These are phyloP conservation scores for Umimayanthus kanabou DNA, from an alignment of 92 coral and sea anemone genomes.

Conservation along the genomic window DNA sequence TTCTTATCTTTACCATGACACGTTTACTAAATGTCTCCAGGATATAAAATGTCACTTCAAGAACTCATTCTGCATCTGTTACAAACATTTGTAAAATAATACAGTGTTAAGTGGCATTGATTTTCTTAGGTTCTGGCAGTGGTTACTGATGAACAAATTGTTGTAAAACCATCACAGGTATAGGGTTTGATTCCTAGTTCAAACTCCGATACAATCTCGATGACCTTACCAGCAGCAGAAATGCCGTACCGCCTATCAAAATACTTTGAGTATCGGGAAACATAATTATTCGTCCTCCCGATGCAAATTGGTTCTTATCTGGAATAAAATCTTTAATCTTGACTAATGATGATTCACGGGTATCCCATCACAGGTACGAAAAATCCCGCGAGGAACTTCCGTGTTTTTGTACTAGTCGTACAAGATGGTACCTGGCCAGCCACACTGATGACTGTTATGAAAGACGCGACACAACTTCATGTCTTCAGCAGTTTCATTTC, in stretches of 20 bases:
- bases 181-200: no score
- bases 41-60: no score
- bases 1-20: no score
- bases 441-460: neutral
- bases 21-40: no score
- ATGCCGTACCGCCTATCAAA: neutral
- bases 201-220: neutral
- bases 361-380: no score
- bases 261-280: neutral
- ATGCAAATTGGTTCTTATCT: no score
- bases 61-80: no score
- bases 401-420: neutral
- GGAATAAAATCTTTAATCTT: no score
- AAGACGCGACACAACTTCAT: neutral
- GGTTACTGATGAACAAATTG: neutral
- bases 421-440: conserved; percentile 1
- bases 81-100: no score
- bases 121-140: neutral
- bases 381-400: no score
- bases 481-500: neutral
- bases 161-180: no score
- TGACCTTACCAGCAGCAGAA: neutral
- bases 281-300: neutral
- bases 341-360: neutral
- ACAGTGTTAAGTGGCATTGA: no score